These are phyloP conservation scores for Elysia chlorotica DNA, from an alignment of 1,140 invertebrate genomes.

Conservation along the genomic window DNA sequence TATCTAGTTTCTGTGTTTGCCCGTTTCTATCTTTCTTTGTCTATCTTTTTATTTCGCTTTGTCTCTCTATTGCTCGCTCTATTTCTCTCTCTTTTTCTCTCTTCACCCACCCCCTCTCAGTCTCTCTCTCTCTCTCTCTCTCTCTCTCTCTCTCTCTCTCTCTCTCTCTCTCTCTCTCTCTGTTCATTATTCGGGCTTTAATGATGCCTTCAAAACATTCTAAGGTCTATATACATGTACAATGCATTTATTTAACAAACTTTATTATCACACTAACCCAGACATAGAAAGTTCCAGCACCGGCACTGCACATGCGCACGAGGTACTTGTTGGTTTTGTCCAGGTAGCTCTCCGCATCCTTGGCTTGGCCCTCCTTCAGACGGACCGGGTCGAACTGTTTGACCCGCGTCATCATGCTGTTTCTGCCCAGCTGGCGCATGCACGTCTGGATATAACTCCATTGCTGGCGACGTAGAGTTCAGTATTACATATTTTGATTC, in stretches of 20 bases:
- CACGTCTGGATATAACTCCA: conserved; percentile 37
- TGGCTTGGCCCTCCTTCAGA: conserved; percentile 12
- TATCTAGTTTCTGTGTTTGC: too few relatives aligned
- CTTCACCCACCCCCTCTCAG: too few relatives aligned
- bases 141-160: too few relatives aligned
- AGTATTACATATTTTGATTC: too few relatives aligned
- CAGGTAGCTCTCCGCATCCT: conserved; percentile 24
- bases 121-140: too few relatives aligned
- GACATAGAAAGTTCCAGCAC: conserved; percentile 44
- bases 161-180: too few relatives aligned
- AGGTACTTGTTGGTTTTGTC: conserved; percentile 22
- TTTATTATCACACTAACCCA: conserved; percentile 30
- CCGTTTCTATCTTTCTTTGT: too few relatives aligned
- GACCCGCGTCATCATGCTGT: conserved; percentile 33
- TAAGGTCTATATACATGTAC: background rate
- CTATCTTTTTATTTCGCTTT: too few relatives aligned
- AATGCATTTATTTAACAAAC: background rate
- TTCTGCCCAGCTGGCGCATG: conserved; percentile 32
- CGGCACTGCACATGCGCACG: conserved; percentile 33
- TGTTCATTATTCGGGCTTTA: background rate
- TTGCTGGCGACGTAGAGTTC: conserved; percentile 26
- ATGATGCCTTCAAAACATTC: background rate
- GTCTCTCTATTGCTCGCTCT: too few relatives aligned
- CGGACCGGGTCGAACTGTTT: conserved; percentile 31
- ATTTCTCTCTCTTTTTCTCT: too few relatives aligned